Conservation (phyloP, 2,113 vertebrate genomes). For the Tachycineta bicolor region DNA sequence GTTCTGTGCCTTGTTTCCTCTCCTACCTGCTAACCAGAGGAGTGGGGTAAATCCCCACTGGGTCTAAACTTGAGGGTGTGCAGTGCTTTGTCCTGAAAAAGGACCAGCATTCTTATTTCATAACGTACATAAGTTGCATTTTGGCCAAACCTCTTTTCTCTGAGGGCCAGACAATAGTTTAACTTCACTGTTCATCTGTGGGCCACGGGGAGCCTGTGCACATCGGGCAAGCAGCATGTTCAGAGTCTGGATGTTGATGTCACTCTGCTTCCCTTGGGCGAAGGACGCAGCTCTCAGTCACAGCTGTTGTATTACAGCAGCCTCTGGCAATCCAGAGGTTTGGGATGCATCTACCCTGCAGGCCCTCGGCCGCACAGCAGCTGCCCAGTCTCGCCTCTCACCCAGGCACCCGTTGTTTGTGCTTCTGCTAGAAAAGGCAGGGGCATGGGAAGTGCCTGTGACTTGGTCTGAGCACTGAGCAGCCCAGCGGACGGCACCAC, state of each 20-base stretch:
- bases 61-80: background rate
- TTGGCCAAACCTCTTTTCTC: background rate
- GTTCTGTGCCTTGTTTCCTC: background rate
- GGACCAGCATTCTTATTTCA: background rate
- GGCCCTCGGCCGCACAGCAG: background rate
- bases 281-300: background rate
- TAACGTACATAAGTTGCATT: background rate
- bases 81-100: background rate
- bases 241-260: background rate
- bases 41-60: background rate
- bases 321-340: background rate
- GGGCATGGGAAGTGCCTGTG: fast-evolving
- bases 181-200: background rate
- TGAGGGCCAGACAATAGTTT: background rate
- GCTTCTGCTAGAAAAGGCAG: background rate
- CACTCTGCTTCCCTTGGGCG: background rate
- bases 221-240: fast-evolving
- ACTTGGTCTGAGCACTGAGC: fast-evolving
- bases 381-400: fast-evolving
- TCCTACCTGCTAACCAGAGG: background rate
- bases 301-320: background rate
- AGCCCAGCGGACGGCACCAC: background rate
- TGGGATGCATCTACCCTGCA: background rate
- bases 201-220: background rate
- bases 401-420: fast-evolving